Evolutionary conservation across 30 jellyfish, hydroid and myxozoan genomes (phyloP).

Genomic region (Cassiopea andromeda): DNA sequence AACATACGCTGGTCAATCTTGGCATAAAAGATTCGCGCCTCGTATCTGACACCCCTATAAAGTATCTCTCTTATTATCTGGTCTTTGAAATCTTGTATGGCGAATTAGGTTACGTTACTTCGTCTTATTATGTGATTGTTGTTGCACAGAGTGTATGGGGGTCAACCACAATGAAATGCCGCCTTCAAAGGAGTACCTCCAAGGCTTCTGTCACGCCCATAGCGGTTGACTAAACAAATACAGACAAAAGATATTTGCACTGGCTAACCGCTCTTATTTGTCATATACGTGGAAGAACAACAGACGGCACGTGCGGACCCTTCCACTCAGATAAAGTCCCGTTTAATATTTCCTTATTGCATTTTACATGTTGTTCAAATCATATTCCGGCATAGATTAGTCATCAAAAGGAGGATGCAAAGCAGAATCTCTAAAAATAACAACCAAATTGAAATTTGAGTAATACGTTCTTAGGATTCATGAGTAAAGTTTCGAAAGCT

Average conservation of each 20-base stretch:
- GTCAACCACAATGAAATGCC: no score
- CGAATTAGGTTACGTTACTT: no score
- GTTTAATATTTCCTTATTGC: not conserved
- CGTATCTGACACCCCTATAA: no score
- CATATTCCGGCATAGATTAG: not conserved
- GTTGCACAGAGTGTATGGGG: no score
- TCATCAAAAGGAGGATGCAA: not conserved
- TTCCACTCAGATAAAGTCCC: not conserved
- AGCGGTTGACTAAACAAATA: not conserved
- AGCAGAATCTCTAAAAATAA: not conserved
- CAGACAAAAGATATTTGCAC: not conserved
- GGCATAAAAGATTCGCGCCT: no score
- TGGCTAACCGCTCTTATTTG: not conserved
- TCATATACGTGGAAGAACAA: not conserved
- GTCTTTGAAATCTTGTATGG: no score
- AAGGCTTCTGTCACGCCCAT: not conserved
- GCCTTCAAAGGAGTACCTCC: no score
- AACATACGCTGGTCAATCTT: no score
- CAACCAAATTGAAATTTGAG: not conserved
- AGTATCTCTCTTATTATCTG: no score
- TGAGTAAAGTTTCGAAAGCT: not conserved
- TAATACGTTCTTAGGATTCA: not conserved
- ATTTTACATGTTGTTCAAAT: not conserved
- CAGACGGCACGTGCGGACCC: conserved; percentile 4
- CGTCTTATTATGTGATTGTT: no score